Evolutionary conservation across 2,797 vertebrate species (phyloP), one percentile per base, ranked within the genome.

Genomic region (Cossypha caffra): DNA sequence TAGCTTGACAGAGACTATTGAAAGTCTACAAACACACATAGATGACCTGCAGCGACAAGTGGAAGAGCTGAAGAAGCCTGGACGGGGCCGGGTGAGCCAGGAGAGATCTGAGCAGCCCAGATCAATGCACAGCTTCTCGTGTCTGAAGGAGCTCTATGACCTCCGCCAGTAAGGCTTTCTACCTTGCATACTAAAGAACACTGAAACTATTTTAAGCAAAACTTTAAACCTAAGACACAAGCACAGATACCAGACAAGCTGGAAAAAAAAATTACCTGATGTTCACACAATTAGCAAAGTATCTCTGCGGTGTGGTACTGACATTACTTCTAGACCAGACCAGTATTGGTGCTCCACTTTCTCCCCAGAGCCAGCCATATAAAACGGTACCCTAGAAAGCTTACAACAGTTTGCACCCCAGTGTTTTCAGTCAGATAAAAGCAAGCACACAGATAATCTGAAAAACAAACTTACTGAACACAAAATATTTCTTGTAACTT

Each of bases 141-240:
- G 99, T 71, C 97, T 99, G 92, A 99, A 99, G 95, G 99, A 99
- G 97, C 97, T 99, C 4, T 99, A 99, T 21, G 98, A 99, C 94
- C 97, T 99, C 73, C 99, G 99, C 97, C 98, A 98, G 99, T 99
- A 98, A 98, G 98, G 81, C 57, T 76, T 81, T 35, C n/a, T 52
- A 50, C 62, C 74, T 54, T 71, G 10, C 14, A 1, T 12, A 88
- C 47, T 11, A 52, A 86, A 93, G 28, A 58, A 48, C 21, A 64
- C 16, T 29, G 40, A 29, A 33, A 38, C 16, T 35, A 38, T 19
- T 85, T 89, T 67, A 76, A 67, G 23, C 18, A 67, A 50, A 92
- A 48, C 51, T 57, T 61, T 48, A 80, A 92, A 80, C 13, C 25
- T 33, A 42, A 68, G 63, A 40, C 19, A 40, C 2, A 9, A 68